phyloP scores from a whole-genome alignment of 1,140 invertebrate species.

The honey bee (Apis mellifera) region DNA sequence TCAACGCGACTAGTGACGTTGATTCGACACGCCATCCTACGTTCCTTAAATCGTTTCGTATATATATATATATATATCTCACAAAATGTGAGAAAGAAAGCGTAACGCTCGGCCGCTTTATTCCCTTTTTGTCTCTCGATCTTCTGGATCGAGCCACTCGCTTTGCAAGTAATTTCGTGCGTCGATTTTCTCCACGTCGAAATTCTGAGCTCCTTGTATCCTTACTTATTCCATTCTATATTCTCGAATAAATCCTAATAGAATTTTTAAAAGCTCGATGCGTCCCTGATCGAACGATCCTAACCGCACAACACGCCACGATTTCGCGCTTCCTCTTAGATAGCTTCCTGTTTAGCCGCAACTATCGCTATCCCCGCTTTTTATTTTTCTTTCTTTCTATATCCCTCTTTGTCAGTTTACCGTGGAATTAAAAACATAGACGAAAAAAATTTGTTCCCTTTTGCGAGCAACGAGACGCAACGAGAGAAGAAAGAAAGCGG shows the following conservation, averaged over 20 bases:
- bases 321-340: slow-evolving; percentile 10
- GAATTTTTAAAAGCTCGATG: neutral
- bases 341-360: too few relatives aligned
- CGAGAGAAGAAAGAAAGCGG: too few relatives aligned
- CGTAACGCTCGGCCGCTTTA: slow-evolving; percentile 7
- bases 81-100: slow-evolving; percentile 24
- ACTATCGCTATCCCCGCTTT: neutral
- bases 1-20: slow-evolving; percentile 49
- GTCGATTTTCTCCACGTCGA: neutral
- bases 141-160: neutral
- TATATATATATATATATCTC: too few relatives aligned
- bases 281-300: slow-evolving; percentile 35
- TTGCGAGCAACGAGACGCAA: neutral
- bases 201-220: neutral
- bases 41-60: slow-evolving; percentile 18
- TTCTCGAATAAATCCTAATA: neutral
- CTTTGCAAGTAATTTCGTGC: neutral
- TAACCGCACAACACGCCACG: slow-evolving; percentile 23
- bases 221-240: too few relatives aligned
- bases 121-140: neutral
- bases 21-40: slow-evolving; percentile 41
- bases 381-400: neutral
- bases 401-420: too few relatives aligned
- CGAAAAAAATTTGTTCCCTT: neutral
- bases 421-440: neutral